Evolutionary conservation across 1,140 invertebrate species (phyloP).

Genomic region (Drosophila melanogaster): DNA sequence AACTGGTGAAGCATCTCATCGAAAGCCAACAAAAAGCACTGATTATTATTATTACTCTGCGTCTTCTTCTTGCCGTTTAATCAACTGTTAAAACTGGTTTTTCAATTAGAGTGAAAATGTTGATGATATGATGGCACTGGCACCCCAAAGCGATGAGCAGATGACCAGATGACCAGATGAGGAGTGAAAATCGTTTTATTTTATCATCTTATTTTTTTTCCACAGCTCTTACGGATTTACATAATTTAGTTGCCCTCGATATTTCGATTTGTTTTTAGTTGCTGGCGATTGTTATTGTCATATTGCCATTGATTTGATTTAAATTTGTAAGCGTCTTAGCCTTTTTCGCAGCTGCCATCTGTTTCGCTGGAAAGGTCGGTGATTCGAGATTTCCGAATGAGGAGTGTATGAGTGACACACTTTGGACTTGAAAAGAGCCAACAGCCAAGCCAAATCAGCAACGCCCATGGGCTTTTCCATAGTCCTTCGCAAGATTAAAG

Average conservation of each 20-base stretch:
- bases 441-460: conserved; percentile 20
- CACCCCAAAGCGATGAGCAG: conserved; percentile 59
- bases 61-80: conserved; percentile 65
- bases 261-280: conserved; percentile 29
- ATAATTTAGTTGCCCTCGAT: conserved; percentile 80
- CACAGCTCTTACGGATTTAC: conserved; percentile 63
- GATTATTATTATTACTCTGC: conserved; percentile 66
- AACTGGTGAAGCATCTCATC: conserved; percentile 25
- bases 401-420: conserved; percentile 39
- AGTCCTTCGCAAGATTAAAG: conserved; percentile 54
- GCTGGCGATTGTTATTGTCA: conserved; percentile 37
- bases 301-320: conserved; percentile 51
- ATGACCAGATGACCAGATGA: conserved; percentile 42
- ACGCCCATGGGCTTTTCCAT: conserved; percentile 40
- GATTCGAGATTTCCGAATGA: conserved; percentile 28
- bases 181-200: conserved; percentile 75
- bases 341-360: conserved; percentile 35
- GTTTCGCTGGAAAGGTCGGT: conserved; percentile 42
- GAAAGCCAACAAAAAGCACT: conserved; percentile 30
- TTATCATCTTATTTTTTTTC: conserved; percentile 42
- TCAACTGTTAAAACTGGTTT: conserved; percentile 81
- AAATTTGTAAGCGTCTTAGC: conserved; percentile 57
- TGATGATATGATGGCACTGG: conserved; percentile 62
- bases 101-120: conserved; percentile 83
- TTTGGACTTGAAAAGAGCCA: conserved; percentile 37